Percentiles rank a stretch among this genome's conserved stretches.
These are phyloP conservation scores for Drosophila aldrichi DNA, from an alignment of 2,888 invertebrate genomes.

Conservation along the genomic window DNA sequence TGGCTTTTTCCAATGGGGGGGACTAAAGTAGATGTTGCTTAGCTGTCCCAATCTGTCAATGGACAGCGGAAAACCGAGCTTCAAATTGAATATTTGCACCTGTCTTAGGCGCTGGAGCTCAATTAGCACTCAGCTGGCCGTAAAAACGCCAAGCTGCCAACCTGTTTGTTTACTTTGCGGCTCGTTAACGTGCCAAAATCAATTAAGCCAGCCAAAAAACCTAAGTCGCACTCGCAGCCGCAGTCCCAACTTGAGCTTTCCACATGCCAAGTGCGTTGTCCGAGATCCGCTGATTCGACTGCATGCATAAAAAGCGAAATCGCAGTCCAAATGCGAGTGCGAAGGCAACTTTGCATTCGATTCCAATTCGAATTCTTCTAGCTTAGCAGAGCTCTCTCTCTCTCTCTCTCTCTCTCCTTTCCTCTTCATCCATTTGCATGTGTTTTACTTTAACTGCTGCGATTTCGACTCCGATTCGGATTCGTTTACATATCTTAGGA, in stretches of 20 bases:
- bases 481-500: no score
- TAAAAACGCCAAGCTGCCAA: constrained; percentile 43
- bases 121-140: constrained; percentile 56
- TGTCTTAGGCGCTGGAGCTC: constrained; percentile 43
- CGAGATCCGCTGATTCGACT: constrained; percentile 11
- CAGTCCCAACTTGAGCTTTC: constrained; percentile 50
- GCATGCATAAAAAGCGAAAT: constrained; percentile 60
- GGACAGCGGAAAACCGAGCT: constrained; percentile 5
- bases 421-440: no score
- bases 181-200: constrained; percentile 76
- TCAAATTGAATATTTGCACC: constrained; percentile 54
- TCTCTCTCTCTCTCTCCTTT: no score
- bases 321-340: constrained; percentile 3
- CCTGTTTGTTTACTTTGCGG: constrained; percentile 64
- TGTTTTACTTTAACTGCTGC: no score
- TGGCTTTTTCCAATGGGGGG: background rate
- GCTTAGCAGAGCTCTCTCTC: background rate
- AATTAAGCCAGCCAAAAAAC: constrained; percentile 56
- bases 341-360: background rate
- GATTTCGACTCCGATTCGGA: no score
- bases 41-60: background rate
- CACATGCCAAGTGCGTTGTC: constrained; percentile 41
- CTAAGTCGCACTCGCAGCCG: background rate
- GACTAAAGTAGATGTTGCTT: constrained; percentile 5
- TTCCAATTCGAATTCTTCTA: background rate